phyloP scores from a whole-genome alignment of 2,113 vertebrate genomes.

The Lasiurus cinereus region DNA sequence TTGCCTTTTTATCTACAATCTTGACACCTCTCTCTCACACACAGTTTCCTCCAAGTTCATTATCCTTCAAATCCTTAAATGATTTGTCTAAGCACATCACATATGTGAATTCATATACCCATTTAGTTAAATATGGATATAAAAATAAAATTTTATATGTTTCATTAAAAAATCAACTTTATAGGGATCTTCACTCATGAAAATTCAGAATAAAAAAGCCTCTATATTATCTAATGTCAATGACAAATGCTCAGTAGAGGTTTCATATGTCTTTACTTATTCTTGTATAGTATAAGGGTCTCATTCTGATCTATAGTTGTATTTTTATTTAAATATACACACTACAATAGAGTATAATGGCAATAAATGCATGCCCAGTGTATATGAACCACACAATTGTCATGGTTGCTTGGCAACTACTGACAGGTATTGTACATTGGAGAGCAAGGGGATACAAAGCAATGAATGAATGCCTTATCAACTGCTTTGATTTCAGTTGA shows the following conservation, averaged over 20 bases:
- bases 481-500: conserved; percentile 37
- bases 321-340: conserved; percentile 34
- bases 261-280: background rate
- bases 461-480: conserved; percentile 73
- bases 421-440: background rate
- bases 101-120: background rate
- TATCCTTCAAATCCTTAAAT: background rate
- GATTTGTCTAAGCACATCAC: background rate
- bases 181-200: conserved; percentile 27
- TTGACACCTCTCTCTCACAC: background rate
- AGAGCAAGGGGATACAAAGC: conserved; percentile 39
- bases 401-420: conserved; percentile 68
- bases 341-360: background rate
- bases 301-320: background rate
- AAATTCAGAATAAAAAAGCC: background rate
- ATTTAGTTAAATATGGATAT: background rate
- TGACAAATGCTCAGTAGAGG: background rate
- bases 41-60: background rate
- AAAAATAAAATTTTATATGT: conserved; percentile 33
- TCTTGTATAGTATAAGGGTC: background rate
- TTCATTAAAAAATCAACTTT: conserved; percentile 38
- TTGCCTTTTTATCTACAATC: background rate
- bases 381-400: background rate
- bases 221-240: background rate
- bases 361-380: conserved; percentile 41